A percentile compares a stretch with the other conserved stretches of the same genome.
These are phyloP conservation scores for Cactoblastis cactorum DNA, from an alignment of 2,888 invertebrate species.

Conservation along the genomic window DNA sequence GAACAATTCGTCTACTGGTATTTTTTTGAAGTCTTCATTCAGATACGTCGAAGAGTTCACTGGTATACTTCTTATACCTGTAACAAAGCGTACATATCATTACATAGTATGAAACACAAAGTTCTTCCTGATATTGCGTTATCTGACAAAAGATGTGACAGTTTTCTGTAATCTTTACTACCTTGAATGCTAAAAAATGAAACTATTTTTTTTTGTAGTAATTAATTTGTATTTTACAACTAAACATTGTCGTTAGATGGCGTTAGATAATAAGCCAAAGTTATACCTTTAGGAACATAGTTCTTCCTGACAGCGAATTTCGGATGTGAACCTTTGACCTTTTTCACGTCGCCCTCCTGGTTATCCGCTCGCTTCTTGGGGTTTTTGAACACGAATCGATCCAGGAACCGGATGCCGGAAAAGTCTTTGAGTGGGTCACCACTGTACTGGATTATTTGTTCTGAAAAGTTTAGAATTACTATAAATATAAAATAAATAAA, in stretches of 20 bases:
- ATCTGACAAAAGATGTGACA: too few relatives aligned
- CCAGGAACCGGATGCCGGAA: conserved; percentile 92
- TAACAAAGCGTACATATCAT: conserved; percentile 18
- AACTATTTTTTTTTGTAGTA: too few relatives aligned
- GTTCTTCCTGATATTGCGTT: too few relatives aligned
- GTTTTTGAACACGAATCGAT: conserved; percentile 97
- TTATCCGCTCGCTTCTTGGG: conserved; percentile 81
- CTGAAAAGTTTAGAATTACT: conserved; percentile 48
- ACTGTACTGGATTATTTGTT: conserved; percentile 87
- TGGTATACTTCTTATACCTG: conserved; percentile 80
- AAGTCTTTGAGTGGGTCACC: conserved; percentile 98
- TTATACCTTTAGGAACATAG: conserved; percentile 83
- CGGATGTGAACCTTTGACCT: conserved; percentile 80
- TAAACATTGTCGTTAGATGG: too few relatives aligned
- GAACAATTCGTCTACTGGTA: conserved; percentile 95
- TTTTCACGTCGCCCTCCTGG: conserved; percentile 59
- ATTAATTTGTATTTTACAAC: too few relatives aligned
- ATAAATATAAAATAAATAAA: conserved; percentile 1
- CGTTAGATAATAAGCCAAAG: neutral
- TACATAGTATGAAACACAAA: neutral
- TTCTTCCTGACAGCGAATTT: conserved; percentile 82
- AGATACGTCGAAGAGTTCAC: conserved; percentile 87
- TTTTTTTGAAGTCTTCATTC: conserved; percentile 82
- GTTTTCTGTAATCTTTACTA: too few relatives aligned
- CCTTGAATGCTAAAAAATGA: too few relatives aligned